Evolutionary conservation across 2,888 invertebrate genomes (phyloP).

Genomic region (Polydrusus cervinus): DNA sequence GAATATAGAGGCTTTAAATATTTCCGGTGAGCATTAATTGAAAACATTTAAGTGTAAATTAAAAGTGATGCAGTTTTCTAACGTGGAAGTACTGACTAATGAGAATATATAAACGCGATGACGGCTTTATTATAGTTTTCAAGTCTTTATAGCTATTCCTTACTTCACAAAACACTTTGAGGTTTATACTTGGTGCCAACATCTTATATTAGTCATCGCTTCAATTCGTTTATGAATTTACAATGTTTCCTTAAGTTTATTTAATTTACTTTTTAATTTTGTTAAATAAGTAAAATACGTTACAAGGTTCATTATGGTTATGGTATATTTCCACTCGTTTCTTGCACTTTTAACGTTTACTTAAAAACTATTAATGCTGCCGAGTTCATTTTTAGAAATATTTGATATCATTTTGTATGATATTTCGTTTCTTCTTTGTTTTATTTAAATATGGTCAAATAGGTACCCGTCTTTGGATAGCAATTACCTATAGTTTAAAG

Average conservation of each 20-base stretch:
- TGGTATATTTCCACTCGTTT: no score
- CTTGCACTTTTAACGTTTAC: no score
- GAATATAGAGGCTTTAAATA: slow-evolving; percentile 4
- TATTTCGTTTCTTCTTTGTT: no score
- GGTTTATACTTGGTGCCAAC: slow-evolving; percentile 44
- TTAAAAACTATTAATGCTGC: no score
- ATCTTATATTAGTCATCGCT: slow-evolving; percentile 41
- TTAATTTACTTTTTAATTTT: slow-evolving; percentile 22
- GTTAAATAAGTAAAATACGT: not conserved
- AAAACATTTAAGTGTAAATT: slow-evolving; percentile 20
- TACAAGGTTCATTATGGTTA: no score
- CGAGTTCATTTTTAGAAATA: no score
- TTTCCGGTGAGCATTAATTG: slow-evolving; percentile 20
- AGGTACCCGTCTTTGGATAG: no score
- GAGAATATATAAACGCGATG: slow-evolving; percentile 48
- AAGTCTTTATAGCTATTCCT: slow-evolving; percentile 39
- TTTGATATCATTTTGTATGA: no score
- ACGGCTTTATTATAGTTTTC: slow-evolving; percentile 47
- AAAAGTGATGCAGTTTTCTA: slow-evolving; percentile 30
- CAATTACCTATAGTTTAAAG: no score
- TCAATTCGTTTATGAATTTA: slow-evolving; percentile 32
- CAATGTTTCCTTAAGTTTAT: slow-evolving; percentile 39
- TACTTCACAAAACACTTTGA: slow-evolving; percentile 33
- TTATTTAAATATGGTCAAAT: no score
- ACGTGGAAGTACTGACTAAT: slow-evolving; percentile 28